Base-by-base conservation (phyloP, 2,113 vertebrate species). In the Thamnophis sirtalis region DNA sequence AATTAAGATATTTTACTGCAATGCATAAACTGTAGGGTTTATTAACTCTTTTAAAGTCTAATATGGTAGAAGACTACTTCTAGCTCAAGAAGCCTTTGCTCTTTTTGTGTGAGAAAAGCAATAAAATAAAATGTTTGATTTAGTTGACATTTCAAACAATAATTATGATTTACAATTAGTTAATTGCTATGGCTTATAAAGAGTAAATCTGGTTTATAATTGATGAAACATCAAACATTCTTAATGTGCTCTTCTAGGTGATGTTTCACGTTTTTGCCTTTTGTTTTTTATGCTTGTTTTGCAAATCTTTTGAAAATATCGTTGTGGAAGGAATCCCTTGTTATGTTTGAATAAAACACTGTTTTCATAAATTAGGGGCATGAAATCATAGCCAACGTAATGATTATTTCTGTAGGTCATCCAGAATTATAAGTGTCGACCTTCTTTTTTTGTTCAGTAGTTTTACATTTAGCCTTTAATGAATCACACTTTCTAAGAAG, bases 11-110 rank as follows among this genome's bases (percentile, higher is more conserved):
- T 15, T 68, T 5, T 68, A 68, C 63, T 73, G 5, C 11, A 73
- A 11, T 63, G 26, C 58, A 63, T 63, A 11, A 63, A 60, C 48
- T 51, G 48, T 6, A 85, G n/a, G 33, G 92, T 95, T 94, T 95
- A 91, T 28, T 92, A 91, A 94, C 84, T 63, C 43, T 13, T 91
- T 48, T 21, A 53, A 3, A 1, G 89, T 94, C 63, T 90, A 48
- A 73, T 92, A 91, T 91, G 4, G 9, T 48, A 26, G 26, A 95
- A 88, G 73, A 55, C 21, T 89, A 63, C 91, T 90, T 87, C 86
- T 85, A 80, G 89, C 9, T 93, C 60, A 11, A 60, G 1, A 86
- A 2, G n/a, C 7, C 89, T 38, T 94, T 10, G 0, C 90, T 54
- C 1, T 17, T 95, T 94, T 91, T 63, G 60, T 58, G 33, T 8